A percentile compares a stretch with the other conserved stretches of the same genome.
Evolutionary conservation across 2,113 vertebrate species (phyloP).

Genomic region (Saccopteryx leptura): DNA sequence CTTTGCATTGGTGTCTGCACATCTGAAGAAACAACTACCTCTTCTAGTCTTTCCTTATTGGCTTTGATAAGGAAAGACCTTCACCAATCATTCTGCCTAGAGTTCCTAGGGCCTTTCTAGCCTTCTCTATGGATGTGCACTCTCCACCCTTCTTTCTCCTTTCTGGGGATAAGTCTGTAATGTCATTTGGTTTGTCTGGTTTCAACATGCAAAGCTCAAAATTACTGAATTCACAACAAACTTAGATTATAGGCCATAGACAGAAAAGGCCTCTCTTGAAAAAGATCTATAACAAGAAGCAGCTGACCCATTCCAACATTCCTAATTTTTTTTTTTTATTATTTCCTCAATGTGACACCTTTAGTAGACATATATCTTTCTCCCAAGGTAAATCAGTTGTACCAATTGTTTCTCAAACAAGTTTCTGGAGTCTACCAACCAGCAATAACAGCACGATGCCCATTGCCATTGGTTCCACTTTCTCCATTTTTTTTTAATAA

Average conservation of each 20-base stretch:
- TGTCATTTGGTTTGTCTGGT: not conserved
- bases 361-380: not conserved
- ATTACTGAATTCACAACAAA: not conserved
- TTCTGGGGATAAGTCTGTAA: not conserved
- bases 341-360: not conserved
- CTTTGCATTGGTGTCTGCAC: not conserved
- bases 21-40: conserved; percentile 12
- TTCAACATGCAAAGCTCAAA: conserved; percentile 9
- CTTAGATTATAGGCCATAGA: not conserved
- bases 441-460: not conserved
- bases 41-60: not conserved
- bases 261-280: not conserved
- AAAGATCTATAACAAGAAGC: not conserved
- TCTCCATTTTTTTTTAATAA: no score
- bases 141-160: not conserved
- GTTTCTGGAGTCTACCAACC: not conserved
- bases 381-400: not conserved
- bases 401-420: not conserved
- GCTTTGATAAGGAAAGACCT: not conserved
- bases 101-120: not conserved
- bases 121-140: not conserved
- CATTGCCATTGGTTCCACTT: not conserved
- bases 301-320: not conserved
- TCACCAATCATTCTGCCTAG: not conserved
- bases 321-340: not conserved